A percentile compares a stretch with the other conserved stretches of the same genome.
phyloP scores from a whole-genome alignment of 1,140 invertebrate species.

The Microplitis mediator region DNA sequence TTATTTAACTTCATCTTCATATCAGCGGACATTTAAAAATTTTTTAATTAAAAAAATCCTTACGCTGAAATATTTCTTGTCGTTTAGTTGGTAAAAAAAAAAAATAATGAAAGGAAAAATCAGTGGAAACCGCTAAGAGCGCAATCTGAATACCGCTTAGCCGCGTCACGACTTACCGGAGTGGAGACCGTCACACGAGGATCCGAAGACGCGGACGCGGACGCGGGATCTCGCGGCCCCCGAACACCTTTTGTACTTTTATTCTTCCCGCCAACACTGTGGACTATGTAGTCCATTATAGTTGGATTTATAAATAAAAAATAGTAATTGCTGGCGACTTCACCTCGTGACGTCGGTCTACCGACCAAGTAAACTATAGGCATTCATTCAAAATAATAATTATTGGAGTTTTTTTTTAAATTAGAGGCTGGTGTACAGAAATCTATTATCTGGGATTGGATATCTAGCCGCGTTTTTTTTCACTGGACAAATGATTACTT shows the following conservation, averaged over 20 bases:
- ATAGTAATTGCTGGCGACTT: neutral
- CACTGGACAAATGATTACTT: too few species aligned
- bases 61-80: neutral
- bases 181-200: slow-evolving; percentile 47
- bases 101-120: slow-evolving; percentile 45
- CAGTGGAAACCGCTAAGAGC: slow-evolving; percentile 61
- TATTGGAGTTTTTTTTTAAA: neutral
- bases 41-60: neutral
- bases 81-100: slow-evolving; percentile 11
- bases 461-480: too few species aligned
- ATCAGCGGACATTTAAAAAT: slow-evolving; percentile 22
- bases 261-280: too few species aligned
- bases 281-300: too few species aligned
- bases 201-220: slow-evolving; percentile 11
- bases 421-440: too few species aligned
- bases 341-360: slow-evolving; percentile 40
- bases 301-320: too few species aligned
- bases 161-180: slow-evolving; percentile 57
- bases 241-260: too few species aligned
- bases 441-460: too few species aligned
- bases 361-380: slow-evolving; percentile 60
- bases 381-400: slow-evolving; percentile 40
- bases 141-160: slow-evolving; percentile 63
- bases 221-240: too few species aligned
- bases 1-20: neutral